Conservation (phyloP, 2,113 vertebrate species). For the Oenanthe oenanthe region DNA sequence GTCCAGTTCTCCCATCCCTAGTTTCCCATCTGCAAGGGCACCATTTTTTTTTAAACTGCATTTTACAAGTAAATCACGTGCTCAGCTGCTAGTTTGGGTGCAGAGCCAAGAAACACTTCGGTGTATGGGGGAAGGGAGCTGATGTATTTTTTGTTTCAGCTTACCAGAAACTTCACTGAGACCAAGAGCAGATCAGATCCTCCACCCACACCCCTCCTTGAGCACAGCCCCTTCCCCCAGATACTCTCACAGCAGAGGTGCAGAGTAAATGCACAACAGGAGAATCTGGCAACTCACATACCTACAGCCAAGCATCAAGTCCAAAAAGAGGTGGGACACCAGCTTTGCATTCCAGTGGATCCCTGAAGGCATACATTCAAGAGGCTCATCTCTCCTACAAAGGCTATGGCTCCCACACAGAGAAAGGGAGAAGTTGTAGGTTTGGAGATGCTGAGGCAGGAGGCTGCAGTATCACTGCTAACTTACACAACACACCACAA, state of each 20-base stretch:
- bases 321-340: background rate
- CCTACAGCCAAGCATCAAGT: background rate
- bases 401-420: fast-evolving
- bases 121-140: slow-evolving; percentile 34
- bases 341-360: background rate
- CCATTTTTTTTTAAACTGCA: background rate
- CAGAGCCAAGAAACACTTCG: slow-evolving; percentile 50
- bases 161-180: background rate
- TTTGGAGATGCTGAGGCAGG: background rate
- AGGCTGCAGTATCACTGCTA: background rate
- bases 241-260: background rate
- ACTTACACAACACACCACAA: background rate
- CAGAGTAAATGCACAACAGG: fast-evolving
- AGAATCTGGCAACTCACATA: background rate
- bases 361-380: background rate
- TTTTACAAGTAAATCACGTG: slow-evolving; percentile 59
- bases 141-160: slow-evolving; percentile 15
- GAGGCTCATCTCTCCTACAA: background rate
- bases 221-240: background rate
- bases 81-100: slow-evolving; percentile 35
- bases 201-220: background rate
- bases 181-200: background rate
- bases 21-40: slow-evolving; percentile 22
- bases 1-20: background rate
- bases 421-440: background rate